These are phyloP conservation scores for Chironomus riparius DNA, from an alignment of 2,888 invertebrate species.

Conservation along the genomic window DNA sequence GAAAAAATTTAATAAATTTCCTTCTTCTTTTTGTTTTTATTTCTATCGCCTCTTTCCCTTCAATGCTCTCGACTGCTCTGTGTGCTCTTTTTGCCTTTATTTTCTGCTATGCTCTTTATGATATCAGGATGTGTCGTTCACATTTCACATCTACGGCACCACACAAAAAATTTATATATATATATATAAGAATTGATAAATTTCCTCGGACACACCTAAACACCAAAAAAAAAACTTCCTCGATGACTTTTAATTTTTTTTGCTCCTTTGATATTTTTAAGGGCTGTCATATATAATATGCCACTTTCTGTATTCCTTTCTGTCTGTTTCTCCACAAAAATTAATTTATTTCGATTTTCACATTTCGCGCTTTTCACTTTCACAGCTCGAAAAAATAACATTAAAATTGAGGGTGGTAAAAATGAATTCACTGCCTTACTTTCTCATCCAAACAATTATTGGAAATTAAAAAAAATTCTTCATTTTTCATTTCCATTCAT, in stretches of 20 bases:
- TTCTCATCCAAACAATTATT: neutral
- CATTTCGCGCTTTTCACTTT: constrained; percentile 10
- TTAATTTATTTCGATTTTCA: neutral
- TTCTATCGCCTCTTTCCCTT: neutral
- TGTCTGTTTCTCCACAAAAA: neutral
- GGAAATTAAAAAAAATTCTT: neutral
- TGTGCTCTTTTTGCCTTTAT: neutral
- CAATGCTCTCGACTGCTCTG: neutral
- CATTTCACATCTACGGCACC: constrained; percentile 1
- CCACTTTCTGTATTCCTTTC: neutral
- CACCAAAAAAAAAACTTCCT: neutral
- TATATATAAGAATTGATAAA: constrained; percentile 7
- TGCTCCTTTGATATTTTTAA: constrained; percentile 7
- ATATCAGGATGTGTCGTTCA: neutral
- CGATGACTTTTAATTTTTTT: constrained; percentile 13
- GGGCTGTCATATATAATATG: neutral
- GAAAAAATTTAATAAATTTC: constrained; percentile 1
- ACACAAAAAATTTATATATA: neutral
- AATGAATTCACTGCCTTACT: neutral
- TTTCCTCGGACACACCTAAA: constrained; percentile 22
- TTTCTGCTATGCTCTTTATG: neutral
- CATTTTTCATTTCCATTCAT: neutral
- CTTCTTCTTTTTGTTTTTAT: neutral
- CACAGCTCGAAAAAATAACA: neutral
- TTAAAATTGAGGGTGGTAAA: neutral